These are phyloP conservation scores for Leucophora obtusa DNA, from an alignment of 2,888 invertebrate species.

Conservation along the genomic window DNA sequence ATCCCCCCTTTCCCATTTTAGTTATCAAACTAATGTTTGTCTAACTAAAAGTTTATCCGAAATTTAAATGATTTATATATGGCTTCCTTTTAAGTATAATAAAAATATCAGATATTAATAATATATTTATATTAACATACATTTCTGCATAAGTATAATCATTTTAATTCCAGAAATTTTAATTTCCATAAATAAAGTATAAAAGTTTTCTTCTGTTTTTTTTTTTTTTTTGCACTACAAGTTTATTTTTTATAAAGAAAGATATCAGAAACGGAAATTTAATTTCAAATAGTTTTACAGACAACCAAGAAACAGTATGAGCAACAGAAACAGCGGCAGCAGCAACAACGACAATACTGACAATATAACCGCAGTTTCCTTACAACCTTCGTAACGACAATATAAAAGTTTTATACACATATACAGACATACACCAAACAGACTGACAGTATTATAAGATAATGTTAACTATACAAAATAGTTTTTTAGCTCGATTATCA, in stretches of 20 bases:
- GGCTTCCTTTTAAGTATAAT: slow-evolving; percentile 12
- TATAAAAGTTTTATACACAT: slow-evolving; percentile 31
- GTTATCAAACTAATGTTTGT: too few species aligned
- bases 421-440: not conserved
- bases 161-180: slow-evolving; percentile 26
- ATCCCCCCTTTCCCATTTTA: too few species aligned
- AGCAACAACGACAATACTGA: slow-evolving; percentile 7
- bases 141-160: slow-evolving; percentile 6
- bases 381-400: slow-evolving; percentile 43
- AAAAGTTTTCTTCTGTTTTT: not conserved
- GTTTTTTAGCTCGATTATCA: slow-evolving; percentile 39
- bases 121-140: not conserved
- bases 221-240: not conserved
- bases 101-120: slow-evolving; percentile 8
- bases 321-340: slow-evolving; percentile 6
- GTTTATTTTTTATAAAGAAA: slow-evolving; percentile 1
- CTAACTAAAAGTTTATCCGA: too few species aligned
- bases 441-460: slow-evolving; percentile 27
- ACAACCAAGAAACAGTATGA: slow-evolving; percentile 10
- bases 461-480: slow-evolving; percentile 34
- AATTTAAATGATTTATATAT: too few species aligned
- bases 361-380: slow-evolving; percentile 45
- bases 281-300: slow-evolving; percentile 50
- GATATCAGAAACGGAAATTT: slow-evolving; percentile 1
- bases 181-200: slow-evolving; percentile 21